These are phyloP conservation scores for Drosophila yakuba DNA, from an alignment of 1,140 invertebrate genomes.

Conservation along the genomic window DNA sequence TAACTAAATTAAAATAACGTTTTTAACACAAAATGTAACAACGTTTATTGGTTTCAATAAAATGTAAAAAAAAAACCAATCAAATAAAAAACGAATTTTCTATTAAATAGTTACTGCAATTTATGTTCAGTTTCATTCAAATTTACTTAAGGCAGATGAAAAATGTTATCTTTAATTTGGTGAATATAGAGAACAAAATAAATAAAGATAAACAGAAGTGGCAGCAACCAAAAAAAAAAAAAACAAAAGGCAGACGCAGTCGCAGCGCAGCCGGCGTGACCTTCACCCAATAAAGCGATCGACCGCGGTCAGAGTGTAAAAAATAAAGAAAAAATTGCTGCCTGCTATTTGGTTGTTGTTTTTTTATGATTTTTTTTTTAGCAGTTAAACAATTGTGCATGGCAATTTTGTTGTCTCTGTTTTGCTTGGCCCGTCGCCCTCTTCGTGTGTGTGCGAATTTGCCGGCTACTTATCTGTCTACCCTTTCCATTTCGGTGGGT, in stretches of 20 bases:
- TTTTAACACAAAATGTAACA: not conserved
- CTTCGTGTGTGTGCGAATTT: constrained; percentile 11
- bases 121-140: not conserved
- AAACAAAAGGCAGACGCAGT: constrained; percentile 44
- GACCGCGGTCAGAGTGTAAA: constrained; percentile 63
- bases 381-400: constrained; percentile 59
- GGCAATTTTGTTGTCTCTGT: constrained; percentile 45
- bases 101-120: too few relatives aligned
- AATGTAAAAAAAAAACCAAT: not conserved
- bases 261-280: constrained; percentile 57
- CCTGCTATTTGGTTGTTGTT: not conserved
- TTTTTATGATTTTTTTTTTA: constrained; percentile 31
- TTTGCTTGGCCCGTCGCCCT: constrained; percentile 22
- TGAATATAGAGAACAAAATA: constrained; percentile 6
- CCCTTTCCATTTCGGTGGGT: constrained; percentile 7
- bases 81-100: too few relatives aligned
- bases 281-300: constrained; percentile 76
- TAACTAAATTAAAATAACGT: not conserved
- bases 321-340: constrained; percentile 23
- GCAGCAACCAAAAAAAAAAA: constrained; percentile 28
- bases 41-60: too few relatives aligned
- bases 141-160: not conserved
- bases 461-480: constrained; percentile 41
- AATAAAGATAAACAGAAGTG: constrained; percentile 30
- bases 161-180: not conserved